Percentiles rank a stretch among this genome's conserved stretches.
Evolutionary conservation across 2,113 vertebrate genomes (phyloP).

Genomic region (Crotalus horridus): DNA sequence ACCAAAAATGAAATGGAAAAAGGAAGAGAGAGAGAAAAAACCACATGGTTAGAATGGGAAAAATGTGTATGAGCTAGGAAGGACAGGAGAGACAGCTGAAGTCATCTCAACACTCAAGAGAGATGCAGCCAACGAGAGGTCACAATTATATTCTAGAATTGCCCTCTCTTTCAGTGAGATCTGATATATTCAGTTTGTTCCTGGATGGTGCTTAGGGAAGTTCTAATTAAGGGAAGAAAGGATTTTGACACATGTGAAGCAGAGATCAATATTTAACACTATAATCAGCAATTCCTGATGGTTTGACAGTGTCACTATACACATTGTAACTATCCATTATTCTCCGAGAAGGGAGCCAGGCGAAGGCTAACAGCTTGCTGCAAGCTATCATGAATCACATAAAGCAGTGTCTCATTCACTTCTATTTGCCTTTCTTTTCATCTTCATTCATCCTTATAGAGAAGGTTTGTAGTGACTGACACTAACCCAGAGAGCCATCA

Average conservation of each 20-base stretch:
- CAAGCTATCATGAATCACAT: conserved; percentile 89
- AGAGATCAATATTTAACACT: conserved; percentile 99
- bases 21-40: conserved; percentile 64
- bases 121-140: conserved; percentile 92
- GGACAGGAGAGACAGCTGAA: conserved; percentile 88
- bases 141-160: conserved; percentile 90
- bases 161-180: conserved; percentile 79
- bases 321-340: conserved; percentile 84
- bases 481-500: conserved; percentile 51
- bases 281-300: conserved; percentile 98
- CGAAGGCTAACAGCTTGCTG: conserved; percentile 75
- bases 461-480: conserved; percentile 78
- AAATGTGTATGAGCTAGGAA: conserved; percentile 85
- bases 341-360: conserved; percentile 74
- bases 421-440: conserved; percentile 86
- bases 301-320: conserved; percentile 86
- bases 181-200: conserved; percentile 96
- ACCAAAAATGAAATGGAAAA: conserved; percentile 46
- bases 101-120: conserved; percentile 91
- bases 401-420: conserved; percentile 79
- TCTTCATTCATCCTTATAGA: conserved; percentile 94
- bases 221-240: conserved; percentile 98
- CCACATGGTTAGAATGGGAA: conserved; percentile 83
- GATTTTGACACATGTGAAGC: conserved; percentile 99
- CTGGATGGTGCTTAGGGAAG: conserved; percentile 88